These are phyloP conservation scores for Drepana arcuata DNA, from an alignment of 1,140 invertebrate species.

Conservation along the genomic window DNA sequence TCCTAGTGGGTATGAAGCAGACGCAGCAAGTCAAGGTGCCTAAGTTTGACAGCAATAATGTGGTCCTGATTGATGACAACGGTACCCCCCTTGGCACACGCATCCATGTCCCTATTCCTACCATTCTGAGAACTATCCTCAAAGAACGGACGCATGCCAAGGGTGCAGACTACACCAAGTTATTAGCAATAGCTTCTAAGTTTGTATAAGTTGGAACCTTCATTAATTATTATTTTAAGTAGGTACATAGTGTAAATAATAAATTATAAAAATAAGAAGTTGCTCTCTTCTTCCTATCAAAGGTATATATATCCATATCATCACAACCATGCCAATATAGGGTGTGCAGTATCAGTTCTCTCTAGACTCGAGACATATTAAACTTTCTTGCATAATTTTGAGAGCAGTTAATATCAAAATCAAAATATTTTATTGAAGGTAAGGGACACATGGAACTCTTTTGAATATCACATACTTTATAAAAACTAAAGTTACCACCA, in stretches of 20 bases:
- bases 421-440: too few relatives aligned
- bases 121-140: slow-evolving; percentile 88
- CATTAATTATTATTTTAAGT: slow-evolving; percentile 10
- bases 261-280: slow-evolving; percentile 3
- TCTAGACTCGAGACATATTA: too few relatives aligned
- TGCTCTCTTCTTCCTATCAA: too few relatives aligned
- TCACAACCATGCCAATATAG: too few relatives aligned
- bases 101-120: slow-evolving; percentile 95
- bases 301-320: too few relatives aligned
- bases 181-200: slow-evolving; percentile 92
- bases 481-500: too few relatives aligned
- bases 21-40: slow-evolving; percentile 88
- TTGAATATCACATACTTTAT: too few relatives aligned
- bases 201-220: slow-evolving; percentile 91
- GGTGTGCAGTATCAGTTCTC: too few relatives aligned
- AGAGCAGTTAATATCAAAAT: too few relatives aligned
- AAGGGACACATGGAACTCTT: too few relatives aligned
- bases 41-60: slow-evolving; percentile 96
- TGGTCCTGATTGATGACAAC: slow-evolving; percentile 96
- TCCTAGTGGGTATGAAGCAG: slow-evolving; percentile 93
- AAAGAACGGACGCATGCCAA: slow-evolving; percentile 87
- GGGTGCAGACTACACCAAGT: slow-evolving; percentile 94
- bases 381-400: too few relatives aligned
- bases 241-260: slow-evolving; percentile 22
- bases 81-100: slow-evolving; percentile 94